Evolutionary conservation across 1,140 invertebrate species (phyloP), one percentile per base, ranked within the genome.

Genomic region (Eubasilissa regina): DNA sequence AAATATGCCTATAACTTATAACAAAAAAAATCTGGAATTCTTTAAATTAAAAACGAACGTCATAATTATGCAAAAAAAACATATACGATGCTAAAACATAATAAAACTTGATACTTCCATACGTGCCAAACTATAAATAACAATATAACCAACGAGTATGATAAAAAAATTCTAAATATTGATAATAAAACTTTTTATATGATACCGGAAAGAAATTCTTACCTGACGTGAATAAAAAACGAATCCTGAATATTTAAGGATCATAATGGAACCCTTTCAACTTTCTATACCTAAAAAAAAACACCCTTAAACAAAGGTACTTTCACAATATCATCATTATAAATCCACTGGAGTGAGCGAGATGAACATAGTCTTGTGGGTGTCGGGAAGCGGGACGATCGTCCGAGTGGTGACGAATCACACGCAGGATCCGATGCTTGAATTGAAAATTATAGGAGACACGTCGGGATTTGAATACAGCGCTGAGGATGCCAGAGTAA

Each of bases 191-290:
- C 25, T 6, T 35, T 35, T 35, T 35, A 3, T 35, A 6, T 35
- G 25, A 35, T 35, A 35, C 25, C 25, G 21, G 55, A 58, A 58
- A 58, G 55, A 58, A 58, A 58, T 58, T 58, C 19, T 19, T 58
- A 58, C 55, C 55, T 58, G 55, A 58, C 21, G 21, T 58, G 55
- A 58, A 58, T 10, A 8, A 58, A 58, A 58, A 58, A 58, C 25
- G 21, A 15, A 15, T 58, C 21, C 55, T 21, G 55, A 10, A 58
- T 58, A 58, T 21, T 58, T 58, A 19, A 21, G 17, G 21, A 13
- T 15, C 17, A 35, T 11, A 21, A 58, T 58, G 17, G 21, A 58
- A 58, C 55, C 55, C 55, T 58, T 58, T 58, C 55, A 11, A 58
- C 55, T 58, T 58, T 58, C 55, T 58, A 58, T 58, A 58, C 55